Evolutionary conservation across 23 tunicate species (phyloP), one percentile per base, ranked within the genome.

Genomic region (Ascidia mentula): DNA sequence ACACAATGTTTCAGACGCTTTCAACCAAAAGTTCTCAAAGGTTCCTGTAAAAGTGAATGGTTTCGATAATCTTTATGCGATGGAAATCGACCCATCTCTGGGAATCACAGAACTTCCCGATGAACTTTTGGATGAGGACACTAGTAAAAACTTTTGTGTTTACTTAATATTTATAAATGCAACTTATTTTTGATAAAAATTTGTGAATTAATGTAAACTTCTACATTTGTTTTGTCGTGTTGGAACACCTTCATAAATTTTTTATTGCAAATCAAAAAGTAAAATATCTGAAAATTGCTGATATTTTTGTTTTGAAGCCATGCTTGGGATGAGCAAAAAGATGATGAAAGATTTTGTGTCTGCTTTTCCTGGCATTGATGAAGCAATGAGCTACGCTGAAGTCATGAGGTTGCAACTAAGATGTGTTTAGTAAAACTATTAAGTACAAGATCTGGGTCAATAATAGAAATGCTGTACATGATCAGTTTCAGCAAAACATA

Each of bases 321-420:
- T 90, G 45, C 82, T 90, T 36, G 96, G 90, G 3, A 84, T 88
- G 59, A 89, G 98, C 22, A 95, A 86, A 77, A 87, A 95, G 59
- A 36, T 95, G 38, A 45, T 95, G 45, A 79, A 86, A 59, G 99
- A 95, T 18, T 83, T 90, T 40, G 90, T 84, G 12, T 69, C 95
- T 31, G 82, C 99, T 18, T 86, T 95, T 75, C 99, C 99, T 33
- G 99, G 99, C 32, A 90, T 95, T 69, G 99, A 95, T 76, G 99
- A 95, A 69, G 96, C 96, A 22, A 93, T 95, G 83, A 86, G 92
- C 71, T 95, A 89, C 75, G 91, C 99, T 5, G 99, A 95, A 65
- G 96, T 95, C 0, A 95, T 95, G 99, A 86, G 89, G 88, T 82
- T 4, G 22, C 28, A 20, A 28, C 24, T 26, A 9, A 9, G 15